Percentiles rank a stretch among this genome's conserved stretches.
These are phyloP conservation scores for Mola mola DNA, from an alignment of 2,113 vertebrate genomes.

Conservation along the genomic window DNA sequence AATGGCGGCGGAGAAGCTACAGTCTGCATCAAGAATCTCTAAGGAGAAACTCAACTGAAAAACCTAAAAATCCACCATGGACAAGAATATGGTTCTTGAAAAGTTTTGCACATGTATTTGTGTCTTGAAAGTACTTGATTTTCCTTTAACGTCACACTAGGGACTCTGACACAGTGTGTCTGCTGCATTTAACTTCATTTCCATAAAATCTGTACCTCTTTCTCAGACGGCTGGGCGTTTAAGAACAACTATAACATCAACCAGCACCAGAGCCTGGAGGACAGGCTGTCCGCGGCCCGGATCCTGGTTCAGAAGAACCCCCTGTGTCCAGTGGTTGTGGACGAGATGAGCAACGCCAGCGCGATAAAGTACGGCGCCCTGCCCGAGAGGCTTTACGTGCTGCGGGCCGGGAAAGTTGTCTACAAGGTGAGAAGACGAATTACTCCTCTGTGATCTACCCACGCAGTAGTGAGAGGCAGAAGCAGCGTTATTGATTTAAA, in stretches of 20 bases:
- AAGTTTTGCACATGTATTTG: not conserved
- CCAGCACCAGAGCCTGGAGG: constrained; percentile 86
- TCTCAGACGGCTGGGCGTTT: constrained; percentile 92
- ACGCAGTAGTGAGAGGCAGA: no score
- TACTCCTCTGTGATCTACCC: no score
- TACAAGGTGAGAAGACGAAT: constrained; percentile 89
- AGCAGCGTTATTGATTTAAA: not conserved
- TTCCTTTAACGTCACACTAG: no score
- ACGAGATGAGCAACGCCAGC: constrained; percentile 86
- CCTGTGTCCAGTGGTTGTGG: constrained; percentile 90
- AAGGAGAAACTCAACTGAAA: not conserved
- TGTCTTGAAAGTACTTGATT: not conserved
- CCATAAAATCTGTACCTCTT: not conserved
- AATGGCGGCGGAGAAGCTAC: no score
- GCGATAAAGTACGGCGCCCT: constrained; percentile 85
- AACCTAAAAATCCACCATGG: no score
- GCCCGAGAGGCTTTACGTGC: constrained; percentile 90
- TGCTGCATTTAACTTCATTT: no score
- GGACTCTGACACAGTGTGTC: no score
- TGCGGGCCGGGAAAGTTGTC: constrained; percentile 85
- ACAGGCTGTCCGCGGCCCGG: constrained; percentile 84
- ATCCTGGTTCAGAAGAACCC: constrained; percentile 83
- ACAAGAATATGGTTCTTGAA: no score
- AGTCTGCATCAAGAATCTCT: not conserved
- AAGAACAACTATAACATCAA: constrained; percentile 89